Base-by-base conservation (phyloP, 2,113 vertebrate species). In the Oncorhynchus gorbuscha region DNA sequence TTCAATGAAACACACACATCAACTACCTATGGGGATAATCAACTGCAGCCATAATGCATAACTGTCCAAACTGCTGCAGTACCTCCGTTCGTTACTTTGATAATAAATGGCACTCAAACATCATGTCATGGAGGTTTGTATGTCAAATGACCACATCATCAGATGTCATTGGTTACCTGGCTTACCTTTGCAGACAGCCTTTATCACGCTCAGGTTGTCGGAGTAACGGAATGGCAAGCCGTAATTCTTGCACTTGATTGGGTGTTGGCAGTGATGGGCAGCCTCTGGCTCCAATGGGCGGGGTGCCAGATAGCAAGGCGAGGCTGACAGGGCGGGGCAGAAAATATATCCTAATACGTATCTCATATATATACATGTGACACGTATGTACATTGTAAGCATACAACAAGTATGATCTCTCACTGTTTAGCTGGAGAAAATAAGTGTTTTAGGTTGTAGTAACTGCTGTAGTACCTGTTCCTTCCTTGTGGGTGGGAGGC, bases 161-260 rank as follows among this genome's bases (percentile, higher is more conserved):
- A 55, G 51, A 55, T 55, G 51, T 55, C 7, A 62, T 62, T n/a
- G 59, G 59, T 62, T 22, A 22, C 6, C n/a, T 62, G 59, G n/a
- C 59, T n/a, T n/a, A 95, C 96, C 93, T 89, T 94, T 85, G 76
- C 91, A 90, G 75, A 89, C 77, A 0, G 92, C 83, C 69, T 94
- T 94, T 78, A 93, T 83, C 82, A 86, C 94, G 55, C 90, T 89
- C 24, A 91, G 65, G 89, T 89, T 94, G 77, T 93, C 93, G 39
- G 93, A 89, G 82, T 94, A 95, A 73, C 90, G 92, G 78, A 93
- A 93, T n/a, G 92, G 83, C 0, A 84, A 88, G 5, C 78, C 89
- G 81, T 90, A 93, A 79, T 77, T 91, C 77, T 94, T 94, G n/a
- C 86, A 87, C 73, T 96, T 95, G 87, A 94, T 86, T 16, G 92